phyloP scores from a whole-genome alignment of 1,140 invertebrate species.

The Drosophila ananassae region DNA sequence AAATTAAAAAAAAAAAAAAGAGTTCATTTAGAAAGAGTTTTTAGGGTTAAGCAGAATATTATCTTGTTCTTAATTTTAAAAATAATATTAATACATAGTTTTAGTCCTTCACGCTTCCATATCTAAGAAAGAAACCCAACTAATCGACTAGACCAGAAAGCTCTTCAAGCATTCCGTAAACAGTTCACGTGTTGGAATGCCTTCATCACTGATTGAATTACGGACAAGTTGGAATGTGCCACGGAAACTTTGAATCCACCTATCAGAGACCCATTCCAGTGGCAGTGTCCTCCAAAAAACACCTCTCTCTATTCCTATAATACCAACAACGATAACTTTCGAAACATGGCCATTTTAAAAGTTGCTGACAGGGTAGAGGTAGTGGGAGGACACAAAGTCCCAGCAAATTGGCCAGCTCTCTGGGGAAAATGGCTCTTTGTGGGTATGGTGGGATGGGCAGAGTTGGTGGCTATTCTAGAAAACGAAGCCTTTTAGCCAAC shows the following conservation, averaged over 20 bases:
- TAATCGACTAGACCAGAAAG: slow-evolving; percentile 39
- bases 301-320: neutral
- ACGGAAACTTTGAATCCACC: slow-evolving; percentile 51
- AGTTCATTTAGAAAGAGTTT: too few relatives aligned
- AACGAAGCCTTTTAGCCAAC: slow-evolving; percentile 39
- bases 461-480: too few relatives aligned
- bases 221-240: slow-evolving; percentile 48
- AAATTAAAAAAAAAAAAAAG: too few relatives aligned
- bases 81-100: neutral
- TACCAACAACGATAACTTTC: slow-evolving; percentile 37
- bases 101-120: slow-evolving; percentile 4
- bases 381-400: slow-evolving; percentile 38
- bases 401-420: slow-evolving; percentile 70
- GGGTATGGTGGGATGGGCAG: neutral
- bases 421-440: slow-evolving; percentile 35
- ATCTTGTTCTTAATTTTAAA: neutral
- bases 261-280: neutral
- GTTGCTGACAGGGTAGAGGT: slow-evolving; percentile 52
- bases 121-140: slow-evolving; percentile 10
- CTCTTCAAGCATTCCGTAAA: slow-evolving; percentile 56
- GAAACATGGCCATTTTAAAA: slow-evolving; percentile 65
- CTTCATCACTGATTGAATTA: slow-evolving; percentile 76
- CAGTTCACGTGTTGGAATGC: slow-evolving; percentile 69
- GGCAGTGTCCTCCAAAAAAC: slow-evolving; percentile 1
- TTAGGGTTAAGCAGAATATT: too few relatives aligned